Conservation (phyloP, 2,113 vertebrate genomes). For the Elephantulus edwardii region DNA sequence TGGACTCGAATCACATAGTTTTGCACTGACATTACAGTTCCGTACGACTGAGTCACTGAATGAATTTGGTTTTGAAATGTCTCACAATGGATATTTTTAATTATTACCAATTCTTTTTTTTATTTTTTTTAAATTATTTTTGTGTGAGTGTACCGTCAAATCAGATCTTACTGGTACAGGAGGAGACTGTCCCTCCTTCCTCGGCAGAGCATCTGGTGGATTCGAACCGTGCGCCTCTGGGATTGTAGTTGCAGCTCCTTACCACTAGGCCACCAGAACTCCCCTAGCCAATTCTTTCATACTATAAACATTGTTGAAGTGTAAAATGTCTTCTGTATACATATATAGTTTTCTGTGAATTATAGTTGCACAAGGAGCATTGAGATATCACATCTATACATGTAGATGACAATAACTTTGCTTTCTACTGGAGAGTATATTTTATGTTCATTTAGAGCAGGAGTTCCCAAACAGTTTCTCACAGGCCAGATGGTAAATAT, state of each 20-base stretch:
- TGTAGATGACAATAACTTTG: background rate
- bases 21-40: too few relatives aligned
- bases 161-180: too few relatives aligned
- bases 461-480: background rate
- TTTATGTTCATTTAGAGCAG: background rate
- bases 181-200: too few relatives aligned
- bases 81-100: background rate
- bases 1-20: too few relatives aligned
- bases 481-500: background rate
- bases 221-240: too few relatives aligned
- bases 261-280: too few relatives aligned
- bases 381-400: background rate
- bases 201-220: too few relatives aligned
- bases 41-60: too few relatives aligned
- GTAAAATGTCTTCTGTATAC: background rate
- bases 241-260: too few relatives aligned
- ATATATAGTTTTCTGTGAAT: background rate
- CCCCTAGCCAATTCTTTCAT: conserved; percentile 5
- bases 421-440: background rate
- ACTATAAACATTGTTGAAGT: background rate
- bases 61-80: background rate
- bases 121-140: too few relatives aligned
- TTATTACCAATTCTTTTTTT: conserved; percentile 1
- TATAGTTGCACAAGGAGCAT: background rate
- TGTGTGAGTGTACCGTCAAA: too few relatives aligned